Evolutionary conservation across 92 coral and sea anemone species (phyloP).

Genomic region (Palythoa grandis): DNA sequence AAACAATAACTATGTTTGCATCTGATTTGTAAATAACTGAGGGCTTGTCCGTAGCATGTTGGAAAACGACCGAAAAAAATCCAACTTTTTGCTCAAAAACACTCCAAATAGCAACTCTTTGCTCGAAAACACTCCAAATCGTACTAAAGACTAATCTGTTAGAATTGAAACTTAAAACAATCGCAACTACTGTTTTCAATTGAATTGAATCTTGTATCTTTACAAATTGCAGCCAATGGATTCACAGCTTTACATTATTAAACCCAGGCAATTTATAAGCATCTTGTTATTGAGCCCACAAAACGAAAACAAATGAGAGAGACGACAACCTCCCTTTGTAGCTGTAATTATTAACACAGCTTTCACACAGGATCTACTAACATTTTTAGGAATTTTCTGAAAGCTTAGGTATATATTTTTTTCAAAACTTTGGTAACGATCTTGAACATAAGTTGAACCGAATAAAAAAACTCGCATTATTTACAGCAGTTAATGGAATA

Average conservation of each 20-base stretch:
- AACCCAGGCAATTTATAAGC: neutral
- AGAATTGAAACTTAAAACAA: neutral
- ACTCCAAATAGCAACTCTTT: neutral
- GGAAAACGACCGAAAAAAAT: neutral
- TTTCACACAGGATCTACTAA: neutral
- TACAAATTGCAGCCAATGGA: slow-evolving; percentile 1
- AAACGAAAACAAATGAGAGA: slow-evolving; percentile 19
- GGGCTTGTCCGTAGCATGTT: neutral
- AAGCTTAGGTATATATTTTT: neutral
- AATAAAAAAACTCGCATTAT: neutral
- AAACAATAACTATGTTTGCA: neutral
- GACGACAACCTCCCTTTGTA: neutral
- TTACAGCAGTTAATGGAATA: neutral
- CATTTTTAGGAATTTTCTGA: neutral
- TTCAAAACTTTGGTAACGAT: too few species aligned
- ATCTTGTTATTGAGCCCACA: slow-evolving; percentile 21
- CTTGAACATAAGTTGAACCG: neutral
- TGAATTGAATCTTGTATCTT: neutral
- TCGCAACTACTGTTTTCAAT: neutral
- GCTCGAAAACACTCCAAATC: neutral
- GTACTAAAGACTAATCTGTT: neutral
- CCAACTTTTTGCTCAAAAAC: neutral
- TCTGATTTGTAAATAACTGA: neutral
- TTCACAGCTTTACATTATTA: neutral
- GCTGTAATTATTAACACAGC: neutral